These are phyloP conservation scores for Uloborus plumipes DNA, from an alignment of 2,888 invertebrate species.

Conservation along the genomic window DNA sequence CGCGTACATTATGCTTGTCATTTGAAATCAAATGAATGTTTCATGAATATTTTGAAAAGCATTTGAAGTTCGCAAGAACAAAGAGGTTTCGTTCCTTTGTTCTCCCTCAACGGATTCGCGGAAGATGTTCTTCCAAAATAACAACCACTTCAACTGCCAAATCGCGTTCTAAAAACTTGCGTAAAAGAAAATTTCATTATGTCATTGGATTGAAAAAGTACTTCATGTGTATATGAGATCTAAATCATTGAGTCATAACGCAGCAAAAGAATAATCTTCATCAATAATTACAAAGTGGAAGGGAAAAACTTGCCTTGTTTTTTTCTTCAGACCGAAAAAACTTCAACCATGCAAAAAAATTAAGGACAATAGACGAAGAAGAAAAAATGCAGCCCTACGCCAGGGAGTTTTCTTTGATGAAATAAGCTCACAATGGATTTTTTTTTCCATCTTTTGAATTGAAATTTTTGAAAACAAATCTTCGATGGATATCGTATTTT, in stretches of 20 bases:
- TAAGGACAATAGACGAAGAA: neutral
- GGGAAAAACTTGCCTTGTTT: constrained; percentile 1
- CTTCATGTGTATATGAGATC: neutral
- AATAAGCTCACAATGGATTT: neutral
- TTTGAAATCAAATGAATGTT: too few species aligned
- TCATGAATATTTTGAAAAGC: too few species aligned
- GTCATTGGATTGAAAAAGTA: neutral
- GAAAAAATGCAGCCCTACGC: constrained; percentile 15
- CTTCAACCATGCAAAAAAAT: constrained; percentile 41
- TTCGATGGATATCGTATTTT: neutral
- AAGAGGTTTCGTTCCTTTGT: constrained; percentile 34
- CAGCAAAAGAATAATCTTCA: neutral
- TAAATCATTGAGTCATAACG: constrained; percentile 11
- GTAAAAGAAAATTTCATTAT: constrained; percentile 17
- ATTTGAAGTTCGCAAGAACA: constrained; percentile 41
- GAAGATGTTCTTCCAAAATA: constrained; percentile 5
- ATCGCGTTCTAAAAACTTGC: constrained; percentile 4
- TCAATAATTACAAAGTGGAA: neutral
- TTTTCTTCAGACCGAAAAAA: constrained; percentile 15
- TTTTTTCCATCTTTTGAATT: neutral
- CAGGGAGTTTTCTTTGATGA: constrained; percentile 26
- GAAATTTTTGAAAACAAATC: constrained; percentile 19
- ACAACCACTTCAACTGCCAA: constrained; percentile 26
- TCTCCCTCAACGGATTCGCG: constrained; percentile 6
- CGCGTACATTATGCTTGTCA: too few species aligned